Conservation (phyloP, 2,888 invertebrate genomes). For the Uloborus plumipes region DNA sequence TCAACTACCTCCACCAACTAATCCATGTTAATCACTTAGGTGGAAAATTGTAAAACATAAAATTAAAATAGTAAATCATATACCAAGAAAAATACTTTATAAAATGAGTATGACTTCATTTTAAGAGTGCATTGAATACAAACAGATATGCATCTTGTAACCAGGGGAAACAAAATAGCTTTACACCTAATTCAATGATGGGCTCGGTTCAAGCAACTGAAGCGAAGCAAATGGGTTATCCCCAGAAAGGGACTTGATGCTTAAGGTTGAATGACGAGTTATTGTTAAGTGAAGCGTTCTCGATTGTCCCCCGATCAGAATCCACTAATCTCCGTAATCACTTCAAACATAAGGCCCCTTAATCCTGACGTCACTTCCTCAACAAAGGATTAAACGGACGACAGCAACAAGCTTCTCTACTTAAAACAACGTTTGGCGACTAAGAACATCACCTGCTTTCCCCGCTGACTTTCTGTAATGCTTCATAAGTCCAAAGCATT, state of each 20-base stretch:
- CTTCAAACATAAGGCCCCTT: conserved; percentile 26
- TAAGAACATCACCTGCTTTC: neutral
- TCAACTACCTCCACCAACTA: no score
- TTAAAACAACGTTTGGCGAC: conserved; percentile 1
- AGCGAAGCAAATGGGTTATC: conserved; percentile 4
- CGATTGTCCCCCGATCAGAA: conserved; percentile 35
- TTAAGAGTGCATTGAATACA: no score
- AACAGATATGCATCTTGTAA: no score
- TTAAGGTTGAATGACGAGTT: conserved; percentile 23
- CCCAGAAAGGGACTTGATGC: conserved; percentile 25
- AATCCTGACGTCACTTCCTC: conserved; percentile 35
- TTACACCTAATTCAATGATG: neutral
- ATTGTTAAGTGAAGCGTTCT: conserved; percentile 27
- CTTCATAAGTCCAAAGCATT: no score
- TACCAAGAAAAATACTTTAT: no score
- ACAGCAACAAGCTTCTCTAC: conserved; percentile 22
- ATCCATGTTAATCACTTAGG: no score
- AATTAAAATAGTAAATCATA: no score
- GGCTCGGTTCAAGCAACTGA: conserved; percentile 11
- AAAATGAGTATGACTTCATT: no score
- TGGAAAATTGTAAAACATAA: no score
- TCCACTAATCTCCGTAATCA: conserved; percentile 36
- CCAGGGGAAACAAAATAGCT: no score
- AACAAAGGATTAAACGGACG: conserved; percentile 23
- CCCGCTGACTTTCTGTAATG: conserved; percentile 6